A percentile compares a stretch with the other conserved stretches of the same genome.
Evolutionary conservation across 2,113 vertebrate species (phyloP).

Genomic region (Neolamprologus longior): DNA sequence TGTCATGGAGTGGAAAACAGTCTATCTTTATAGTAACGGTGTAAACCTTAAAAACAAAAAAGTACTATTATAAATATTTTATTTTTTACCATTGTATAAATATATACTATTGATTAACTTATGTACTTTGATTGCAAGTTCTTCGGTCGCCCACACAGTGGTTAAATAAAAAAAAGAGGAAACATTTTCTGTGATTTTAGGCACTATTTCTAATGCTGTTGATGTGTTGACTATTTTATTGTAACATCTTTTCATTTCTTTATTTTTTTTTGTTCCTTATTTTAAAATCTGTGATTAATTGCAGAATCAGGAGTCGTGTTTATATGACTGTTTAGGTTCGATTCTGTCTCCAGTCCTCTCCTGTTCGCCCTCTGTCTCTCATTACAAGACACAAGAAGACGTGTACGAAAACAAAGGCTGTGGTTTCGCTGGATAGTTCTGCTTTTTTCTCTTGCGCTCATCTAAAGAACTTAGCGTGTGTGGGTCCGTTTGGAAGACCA

Average conservation of each 20-base stretch:
- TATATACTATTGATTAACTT: conserved; percentile 75
- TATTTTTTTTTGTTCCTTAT: not conserved
- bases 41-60: conserved; percentile 63
- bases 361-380: conserved; percentile 5
- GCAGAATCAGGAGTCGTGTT: conserved; percentile 51
- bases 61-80: conserved; percentile 72
- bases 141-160: conserved; percentile 40
- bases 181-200: conserved; percentile 67
- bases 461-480: conserved; percentile 40
- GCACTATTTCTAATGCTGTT: conserved; percentile 69
- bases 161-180: conserved; percentile 36
- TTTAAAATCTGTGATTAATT: conserved; percentile 45
- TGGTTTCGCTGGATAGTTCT: conserved; percentile 56
- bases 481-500: conserved; percentile 53
- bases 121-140: conserved; percentile 72
- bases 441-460: conserved; percentile 47
- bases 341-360: conserved; percentile 18
- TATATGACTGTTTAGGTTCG: conserved; percentile 42
- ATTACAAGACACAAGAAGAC: conserved; percentile 39
- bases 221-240: conserved; percentile 68
- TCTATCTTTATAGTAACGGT: conserved; percentile 77
- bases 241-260: conserved; percentile 46
- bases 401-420: conserved; percentile 45
- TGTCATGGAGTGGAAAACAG: conserved; percentile 75
- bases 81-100: conserved; percentile 79